Evolutionary conservation across 2,888 invertebrate genomes (phyloP).

Genomic region (Chloroclystis v-ata): DNA sequence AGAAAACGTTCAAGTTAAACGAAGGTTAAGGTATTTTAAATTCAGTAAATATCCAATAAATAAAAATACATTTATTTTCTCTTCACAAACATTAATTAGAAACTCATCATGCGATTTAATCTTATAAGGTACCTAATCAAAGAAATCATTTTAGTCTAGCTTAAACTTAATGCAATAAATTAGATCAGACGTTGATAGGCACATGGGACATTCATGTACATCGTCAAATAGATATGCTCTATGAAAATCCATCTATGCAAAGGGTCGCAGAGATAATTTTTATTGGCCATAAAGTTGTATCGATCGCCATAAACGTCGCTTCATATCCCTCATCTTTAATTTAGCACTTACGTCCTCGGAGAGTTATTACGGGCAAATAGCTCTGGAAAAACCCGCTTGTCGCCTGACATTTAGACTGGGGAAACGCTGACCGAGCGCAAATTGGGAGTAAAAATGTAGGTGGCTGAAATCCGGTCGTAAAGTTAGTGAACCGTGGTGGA

Average conservation of each 20-base stretch:
- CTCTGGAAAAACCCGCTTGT: conserved; percentile 1
- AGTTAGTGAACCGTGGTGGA: conserved; percentile 17
- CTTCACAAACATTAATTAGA: no score
- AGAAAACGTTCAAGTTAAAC: no score
- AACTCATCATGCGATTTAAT: no score
- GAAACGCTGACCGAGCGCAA: conserved; percentile 20
- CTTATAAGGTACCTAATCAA: no score
- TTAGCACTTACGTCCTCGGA: conserved; percentile 8
- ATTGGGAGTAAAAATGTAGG: conserved; percentile 24
- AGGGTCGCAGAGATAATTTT: conserved; percentile 20
- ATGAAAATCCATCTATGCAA: conserved; percentile 14
- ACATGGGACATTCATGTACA: conserved; percentile 2
- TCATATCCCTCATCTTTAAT: conserved; percentile 16
- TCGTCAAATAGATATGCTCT: conserved; percentile 11
- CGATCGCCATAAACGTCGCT: conserved; percentile 16
- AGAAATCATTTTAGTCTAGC: no score
- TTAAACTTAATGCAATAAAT: no score
- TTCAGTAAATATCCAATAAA: no score
- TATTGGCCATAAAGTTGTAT: conserved; percentile 14
- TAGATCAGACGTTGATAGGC: no score
- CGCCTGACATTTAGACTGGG: conserved; percentile 7
- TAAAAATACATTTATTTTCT: no score
- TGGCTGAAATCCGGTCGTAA: conserved; percentile 23
- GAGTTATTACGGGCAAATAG: conserved; percentile 13
- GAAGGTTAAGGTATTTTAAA: no score